Conservation (phyloP, 2,113 vertebrate genomes). For the Scytalopus superciliaris region DNA sequence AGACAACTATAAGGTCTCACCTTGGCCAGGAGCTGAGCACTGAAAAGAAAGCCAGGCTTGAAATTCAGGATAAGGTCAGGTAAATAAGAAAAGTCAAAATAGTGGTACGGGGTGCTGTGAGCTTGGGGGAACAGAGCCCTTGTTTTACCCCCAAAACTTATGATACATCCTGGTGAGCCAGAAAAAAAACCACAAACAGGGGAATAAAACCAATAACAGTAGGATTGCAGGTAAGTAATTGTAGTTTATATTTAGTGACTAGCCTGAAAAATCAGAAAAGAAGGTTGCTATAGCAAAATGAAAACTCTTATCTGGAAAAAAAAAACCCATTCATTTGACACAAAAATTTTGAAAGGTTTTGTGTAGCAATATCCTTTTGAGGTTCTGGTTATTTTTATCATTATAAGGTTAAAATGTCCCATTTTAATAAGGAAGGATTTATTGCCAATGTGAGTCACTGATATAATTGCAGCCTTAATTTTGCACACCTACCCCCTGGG, state of each 20-base stretch:
- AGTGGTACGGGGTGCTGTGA: rapidly evolving
- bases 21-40: neutral
- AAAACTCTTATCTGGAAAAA: neutral
- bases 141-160: neutral
- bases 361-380: neutral
- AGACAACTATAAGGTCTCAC: no score
- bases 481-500: no score
- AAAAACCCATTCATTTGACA: rapidly evolving
- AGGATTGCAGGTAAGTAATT: neutral
- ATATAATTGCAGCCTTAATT: neutral
- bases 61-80: neutral
- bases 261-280: neutral
- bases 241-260: neutral
- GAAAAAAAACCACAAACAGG: neutral
- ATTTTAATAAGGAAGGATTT: neutral
- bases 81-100: neutral
- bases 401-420: neutral
- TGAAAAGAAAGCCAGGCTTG: neutral
- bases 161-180: neutral
- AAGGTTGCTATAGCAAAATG: neutral
- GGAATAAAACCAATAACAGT: neutral
- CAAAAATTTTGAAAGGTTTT: neutral
- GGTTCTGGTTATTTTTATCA: neutral
- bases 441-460: neutral
- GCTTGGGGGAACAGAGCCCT: neutral